Evolutionary conservation across 2,888 invertebrate species (phyloP).

Genomic region (Myopa testacea): DNA sequence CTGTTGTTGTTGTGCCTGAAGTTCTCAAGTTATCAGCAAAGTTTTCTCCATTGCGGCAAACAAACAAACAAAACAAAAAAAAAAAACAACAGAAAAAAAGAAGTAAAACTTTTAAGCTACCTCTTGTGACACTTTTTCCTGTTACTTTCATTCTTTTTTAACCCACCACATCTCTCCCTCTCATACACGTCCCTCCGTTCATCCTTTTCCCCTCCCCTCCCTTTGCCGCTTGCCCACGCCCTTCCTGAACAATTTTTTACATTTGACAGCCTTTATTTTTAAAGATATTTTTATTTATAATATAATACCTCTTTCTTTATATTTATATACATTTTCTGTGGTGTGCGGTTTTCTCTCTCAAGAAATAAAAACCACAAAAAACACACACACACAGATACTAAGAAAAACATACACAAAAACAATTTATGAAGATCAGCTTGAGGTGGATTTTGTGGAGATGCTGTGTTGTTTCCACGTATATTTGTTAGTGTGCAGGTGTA

Average conservation of each 20-base stretch:
- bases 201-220: background rate
- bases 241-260: background rate
- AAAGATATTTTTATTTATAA: no score
- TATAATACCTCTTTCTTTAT: no score
- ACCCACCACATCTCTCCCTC: background rate
- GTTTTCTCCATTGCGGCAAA: background rate
- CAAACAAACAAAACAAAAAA: no score
- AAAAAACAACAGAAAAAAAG: background rate
- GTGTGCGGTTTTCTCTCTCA: no score
- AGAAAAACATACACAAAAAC: no score
- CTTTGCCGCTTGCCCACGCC: background rate
- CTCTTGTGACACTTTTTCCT: no score
- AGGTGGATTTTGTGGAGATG: conserved; percentile 18
- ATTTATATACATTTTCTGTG: no score
- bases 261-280: no score
- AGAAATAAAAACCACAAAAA: no score
- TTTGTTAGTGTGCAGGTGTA: background rate
- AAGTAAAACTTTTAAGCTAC: background rate
- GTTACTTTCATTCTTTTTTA: no score
- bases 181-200: background rate
- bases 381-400: no score
- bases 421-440: no score
- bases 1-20: background rate
- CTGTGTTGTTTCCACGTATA: background rate
- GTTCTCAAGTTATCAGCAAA: conserved; percentile 9